phyloP scores from a whole-genome alignment of 2,888 invertebrate genomes.

The Tetropium fuscum region DNA sequence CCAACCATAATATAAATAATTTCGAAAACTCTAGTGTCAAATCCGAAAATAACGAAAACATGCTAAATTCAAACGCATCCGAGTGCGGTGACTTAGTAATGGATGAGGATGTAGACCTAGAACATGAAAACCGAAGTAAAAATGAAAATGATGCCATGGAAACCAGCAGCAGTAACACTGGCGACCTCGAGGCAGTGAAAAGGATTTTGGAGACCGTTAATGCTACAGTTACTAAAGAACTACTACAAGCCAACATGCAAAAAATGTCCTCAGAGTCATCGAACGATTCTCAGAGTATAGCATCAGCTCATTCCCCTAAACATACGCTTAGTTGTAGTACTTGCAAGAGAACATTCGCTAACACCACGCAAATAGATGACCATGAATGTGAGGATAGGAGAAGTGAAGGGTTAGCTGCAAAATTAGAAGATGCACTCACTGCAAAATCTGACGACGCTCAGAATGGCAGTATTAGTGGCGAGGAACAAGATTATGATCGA shows the following conservation, averaged over 20 bases:
- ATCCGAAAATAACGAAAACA: conserved; percentile 64
- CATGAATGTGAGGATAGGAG: conserved; percentile 79
- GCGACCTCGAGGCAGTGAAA: conserved; percentile 75
- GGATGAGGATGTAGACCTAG: conserved; percentile 74
- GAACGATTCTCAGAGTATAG: conserved; percentile 63
- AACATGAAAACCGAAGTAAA: conserved; percentile 65
- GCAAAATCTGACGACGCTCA: conserved; percentile 68
- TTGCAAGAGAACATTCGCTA: conserved; percentile 72
- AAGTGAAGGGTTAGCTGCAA: conserved; percentile 83
- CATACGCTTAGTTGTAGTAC: conserved; percentile 69
- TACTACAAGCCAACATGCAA: conserved; percentile 77
- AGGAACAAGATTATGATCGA: conserved; percentile 67
- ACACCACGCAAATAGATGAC: conserved; percentile 73
- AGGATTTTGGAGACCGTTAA: conserved; percentile 81
- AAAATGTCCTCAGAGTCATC: conserved; percentile 73
- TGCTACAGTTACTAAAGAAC: conserved; percentile 80
- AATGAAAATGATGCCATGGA: conserved; percentile 52
- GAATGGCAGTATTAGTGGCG: conserved; percentile 62
- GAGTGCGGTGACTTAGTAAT: conserved; percentile 72
- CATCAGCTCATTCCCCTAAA: conserved; percentile 57
- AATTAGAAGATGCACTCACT: conserved; percentile 77
- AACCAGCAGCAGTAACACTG: conserved; percentile 63
- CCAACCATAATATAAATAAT: conserved; percentile 47
- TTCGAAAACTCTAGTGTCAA: conserved; percentile 51
- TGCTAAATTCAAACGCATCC: conserved; percentile 63